phyloP scores from a whole-genome alignment of 92 coral and sea anemone genomes.

The Blastomussa wellsi region DNA sequence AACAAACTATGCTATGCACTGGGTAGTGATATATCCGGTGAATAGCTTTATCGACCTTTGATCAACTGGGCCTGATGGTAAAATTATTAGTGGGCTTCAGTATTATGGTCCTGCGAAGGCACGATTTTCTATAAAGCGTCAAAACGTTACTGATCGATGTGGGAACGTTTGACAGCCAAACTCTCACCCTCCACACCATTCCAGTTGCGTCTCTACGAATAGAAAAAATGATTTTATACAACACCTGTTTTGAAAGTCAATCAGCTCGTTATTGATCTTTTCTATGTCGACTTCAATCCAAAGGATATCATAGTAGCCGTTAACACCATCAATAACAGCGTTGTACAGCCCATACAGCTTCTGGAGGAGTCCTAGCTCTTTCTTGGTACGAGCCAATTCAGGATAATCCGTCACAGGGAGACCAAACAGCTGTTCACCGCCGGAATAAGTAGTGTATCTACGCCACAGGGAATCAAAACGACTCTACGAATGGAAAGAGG shows the following conservation, averaged over 20 bases:
- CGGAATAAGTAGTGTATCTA: conserved; percentile 81
- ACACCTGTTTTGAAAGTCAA: conserved; percentile 92
- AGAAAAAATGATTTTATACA: neutral
- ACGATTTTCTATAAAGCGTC: too few species aligned
- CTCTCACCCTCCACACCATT: neutral
- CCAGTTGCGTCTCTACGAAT: neutral
- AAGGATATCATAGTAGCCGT: conserved; percentile 86
- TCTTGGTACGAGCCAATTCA: conserved; percentile 81
- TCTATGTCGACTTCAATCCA: conserved; percentile 93
- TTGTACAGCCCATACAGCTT: conserved; percentile 88
- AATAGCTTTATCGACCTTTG: too few species aligned
- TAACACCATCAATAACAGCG: conserved; percentile 85
- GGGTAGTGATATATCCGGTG: too few species aligned
- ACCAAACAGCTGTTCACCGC: conserved; percentile 90
- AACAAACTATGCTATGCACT: too few species aligned
- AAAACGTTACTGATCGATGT: too few species aligned
- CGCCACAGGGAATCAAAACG: conserved; percentile 93
- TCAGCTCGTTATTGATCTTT: conserved; percentile 78
- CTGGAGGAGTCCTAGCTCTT: conserved; percentile 81
- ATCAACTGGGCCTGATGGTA: too few species aligned
- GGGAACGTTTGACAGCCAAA: neutral
- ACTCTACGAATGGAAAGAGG: conserved; percentile 26
- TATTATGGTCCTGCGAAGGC: too few species aligned
- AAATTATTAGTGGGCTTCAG: too few species aligned
- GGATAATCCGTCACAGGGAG: conserved; percentile 85